Evolutionary conservation across 2,888 invertebrate genomes (phyloP), one percentile per base, ranked within the genome.

Genomic region (Exephanes ischioxanthus): DNA sequence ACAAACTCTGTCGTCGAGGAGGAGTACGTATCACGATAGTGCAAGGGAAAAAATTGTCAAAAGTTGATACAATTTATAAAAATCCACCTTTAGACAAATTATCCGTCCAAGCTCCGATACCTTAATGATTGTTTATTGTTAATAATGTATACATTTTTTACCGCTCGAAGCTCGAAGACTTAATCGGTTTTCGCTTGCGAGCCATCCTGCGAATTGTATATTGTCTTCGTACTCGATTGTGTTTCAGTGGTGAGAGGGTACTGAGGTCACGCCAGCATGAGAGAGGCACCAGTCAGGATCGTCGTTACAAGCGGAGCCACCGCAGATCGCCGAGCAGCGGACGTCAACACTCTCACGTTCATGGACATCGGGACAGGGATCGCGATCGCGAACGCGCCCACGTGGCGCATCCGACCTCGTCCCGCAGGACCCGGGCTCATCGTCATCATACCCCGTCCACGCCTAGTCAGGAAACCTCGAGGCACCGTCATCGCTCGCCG

Each of bases 271-370:
- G 95, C 26, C 95, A 95, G 41, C 95, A 95, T 93, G 97, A 96
- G 95, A 96, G 96, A 94, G 97, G 96, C 94, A 97, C 96, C 93
- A 97, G 95, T 95, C 97, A 95, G 94, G 97, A 96, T 95, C 94
- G 97, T 92, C 96, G 98, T 89, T 98, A 97, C 94, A 98, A 98
- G 94, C 96, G 98, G 90, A 97, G 97, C 92, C 96, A 97, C 94
- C 96, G 97, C 89, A 96, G 97, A 94, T 97, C 97, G 89, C 97
- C 97, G 88, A 96, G 97, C 92, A 96, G 97, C 93, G 96, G 97
- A 89, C 96, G 97, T 92, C 96, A 96, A 92, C 96, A 97, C 94
- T 95, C 95, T 84, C 95, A 95, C 86, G 90, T 88, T 58, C 88
- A 88, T 77, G 84, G 85, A 63, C 89, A 90, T 70, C 88, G 89